A percentile compares a stretch with the other conserved stretches of the same genome.
Evolutionary conservation across 2,113 vertebrate genomes (phyloP).

Genomic region (Taurulus bubalis): DNA sequence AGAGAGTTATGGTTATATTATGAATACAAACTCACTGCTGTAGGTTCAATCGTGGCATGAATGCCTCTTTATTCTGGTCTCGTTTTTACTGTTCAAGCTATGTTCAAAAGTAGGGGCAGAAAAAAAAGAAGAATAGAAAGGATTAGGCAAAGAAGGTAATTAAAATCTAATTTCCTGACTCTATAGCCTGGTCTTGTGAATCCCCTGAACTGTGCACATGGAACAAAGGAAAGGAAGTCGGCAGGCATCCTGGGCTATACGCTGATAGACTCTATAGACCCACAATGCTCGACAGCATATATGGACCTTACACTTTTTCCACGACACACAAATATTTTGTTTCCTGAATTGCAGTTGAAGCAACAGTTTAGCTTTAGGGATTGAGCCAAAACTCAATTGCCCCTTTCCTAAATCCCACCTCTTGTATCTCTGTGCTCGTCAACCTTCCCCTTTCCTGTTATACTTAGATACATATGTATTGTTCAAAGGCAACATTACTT

Average conservation of each 20-base stretch:
- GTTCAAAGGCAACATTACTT: not conserved
- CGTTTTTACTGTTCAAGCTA: not conserved
- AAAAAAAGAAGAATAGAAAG: not conserved
- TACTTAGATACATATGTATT: not conserved
- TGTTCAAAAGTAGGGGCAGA: not conserved
- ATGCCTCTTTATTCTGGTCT: not conserved
- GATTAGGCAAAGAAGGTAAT: not conserved
- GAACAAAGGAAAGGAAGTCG: slow-evolving; percentile 31
- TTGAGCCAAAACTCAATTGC: not conserved
- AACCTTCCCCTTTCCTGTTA: not conserved
- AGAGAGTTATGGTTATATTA: not conserved
- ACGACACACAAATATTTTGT: slow-evolving; percentile 10
- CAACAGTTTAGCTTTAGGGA: not conserved
- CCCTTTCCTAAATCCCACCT: too few relatives aligned
- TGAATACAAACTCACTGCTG: not conserved
- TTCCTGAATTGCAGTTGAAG: not conserved
- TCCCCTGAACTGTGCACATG: slow-evolving; percentile 19
- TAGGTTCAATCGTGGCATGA: not conserved
- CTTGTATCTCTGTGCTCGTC: too few relatives aligned
- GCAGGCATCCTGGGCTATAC: not conserved
- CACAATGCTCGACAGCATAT: not conserved
- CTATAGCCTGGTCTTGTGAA: not conserved
- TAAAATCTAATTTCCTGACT: slow-evolving; percentile 48
- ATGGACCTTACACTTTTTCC: not conserved
- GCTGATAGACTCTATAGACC: not conserved